These are phyloP conservation scores for Channa striata DNA, from an alignment of 2,797 vertebrate species.

Conservation along the genomic window DNA sequence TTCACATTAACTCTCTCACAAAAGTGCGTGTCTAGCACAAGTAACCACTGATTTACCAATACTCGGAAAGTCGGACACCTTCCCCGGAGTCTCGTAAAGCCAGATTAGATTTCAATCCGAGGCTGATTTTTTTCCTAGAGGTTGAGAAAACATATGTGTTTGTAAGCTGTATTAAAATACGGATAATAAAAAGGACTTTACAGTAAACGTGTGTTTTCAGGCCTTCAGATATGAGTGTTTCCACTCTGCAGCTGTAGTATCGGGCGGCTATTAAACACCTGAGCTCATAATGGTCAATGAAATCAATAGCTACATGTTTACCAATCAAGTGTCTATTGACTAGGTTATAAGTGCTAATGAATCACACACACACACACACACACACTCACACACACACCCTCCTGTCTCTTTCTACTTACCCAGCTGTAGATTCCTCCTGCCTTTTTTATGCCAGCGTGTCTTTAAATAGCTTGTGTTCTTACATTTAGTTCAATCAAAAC, in stretches of 20 bases:
- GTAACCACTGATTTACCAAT: no score
- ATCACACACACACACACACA: conserved; percentile 30
- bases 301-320: conserved; percentile 70
- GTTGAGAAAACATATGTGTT: no score
- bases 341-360: conserved; percentile 66
- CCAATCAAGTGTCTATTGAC: conserved; percentile 69
- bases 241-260: conserved; percentile 5
- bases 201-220: conserved; percentile 5
- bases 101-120: conserved; percentile 17
- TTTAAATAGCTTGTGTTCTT: conserved; percentile 51
- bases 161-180: neutral
- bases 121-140: no score
- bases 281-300: conserved; percentile 56
- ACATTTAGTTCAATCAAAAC: conserved; percentile 57
- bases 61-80: no score
- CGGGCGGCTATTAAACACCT: conserved; percentile 36
- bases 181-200: neutral
- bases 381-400: conserved; percentile 3
- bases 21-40: no score
- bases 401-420: neutral
- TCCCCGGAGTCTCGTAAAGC: no score
- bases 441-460: conserved; percentile 11
- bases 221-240: conserved; percentile 14
- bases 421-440: neutral
- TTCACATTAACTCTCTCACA: no score